Conservation (phyloP, 2,888 invertebrate genomes). For the Pseudanteris insignis region DNA sequence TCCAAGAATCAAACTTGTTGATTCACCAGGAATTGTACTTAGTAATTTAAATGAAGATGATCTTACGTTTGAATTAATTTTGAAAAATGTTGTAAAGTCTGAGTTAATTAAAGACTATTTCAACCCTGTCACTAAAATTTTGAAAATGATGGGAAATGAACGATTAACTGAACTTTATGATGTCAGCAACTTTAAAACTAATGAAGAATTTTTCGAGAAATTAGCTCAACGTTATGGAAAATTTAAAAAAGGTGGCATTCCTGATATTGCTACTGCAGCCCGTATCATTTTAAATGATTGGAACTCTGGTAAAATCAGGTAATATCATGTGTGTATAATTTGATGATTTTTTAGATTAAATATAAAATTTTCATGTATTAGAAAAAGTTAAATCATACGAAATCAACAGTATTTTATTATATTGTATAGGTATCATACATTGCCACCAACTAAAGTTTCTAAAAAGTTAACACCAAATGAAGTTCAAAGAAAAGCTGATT, state of each 20-base stretch:
- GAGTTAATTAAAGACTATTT: slow-evolving; percentile 86
- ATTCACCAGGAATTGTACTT: slow-evolving; percentile 96
- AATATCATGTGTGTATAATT: too few relatives aligned
- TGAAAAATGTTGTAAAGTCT: slow-evolving; percentile 89
- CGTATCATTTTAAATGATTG: slow-evolving; percentile 20
- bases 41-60: slow-evolving; percentile 70
- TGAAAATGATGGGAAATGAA: slow-evolving; percentile 85
- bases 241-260: slow-evolving; percentile 17
- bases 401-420: too few relatives aligned
- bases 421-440: slow-evolving; percentile 9
- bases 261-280: slow-evolving; percentile 15
- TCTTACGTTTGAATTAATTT: slow-evolving; percentile 77
- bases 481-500: slow-evolving; percentile 85
- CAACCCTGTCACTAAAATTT: slow-evolving; percentile 85
- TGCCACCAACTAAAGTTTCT: slow-evolving; percentile 3
- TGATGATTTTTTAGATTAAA: background rate
- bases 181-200: slow-evolving; percentile 75
- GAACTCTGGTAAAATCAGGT: slow-evolving; percentile 22
- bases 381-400: too few relatives aligned
- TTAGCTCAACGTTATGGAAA: slow-evolving; percentile 10
- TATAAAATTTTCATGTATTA: too few relatives aligned
- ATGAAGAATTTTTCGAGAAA: slow-evolving; percentile 78
- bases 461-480: slow-evolving; percentile 68
- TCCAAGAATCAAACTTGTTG: slow-evolving; percentile 92
- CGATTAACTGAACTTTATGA: slow-evolving; percentile 80